These are phyloP conservation scores for Pithys albifrons DNA, from an alignment of 2,113 vertebrate species.

Conservation along the genomic window DNA sequence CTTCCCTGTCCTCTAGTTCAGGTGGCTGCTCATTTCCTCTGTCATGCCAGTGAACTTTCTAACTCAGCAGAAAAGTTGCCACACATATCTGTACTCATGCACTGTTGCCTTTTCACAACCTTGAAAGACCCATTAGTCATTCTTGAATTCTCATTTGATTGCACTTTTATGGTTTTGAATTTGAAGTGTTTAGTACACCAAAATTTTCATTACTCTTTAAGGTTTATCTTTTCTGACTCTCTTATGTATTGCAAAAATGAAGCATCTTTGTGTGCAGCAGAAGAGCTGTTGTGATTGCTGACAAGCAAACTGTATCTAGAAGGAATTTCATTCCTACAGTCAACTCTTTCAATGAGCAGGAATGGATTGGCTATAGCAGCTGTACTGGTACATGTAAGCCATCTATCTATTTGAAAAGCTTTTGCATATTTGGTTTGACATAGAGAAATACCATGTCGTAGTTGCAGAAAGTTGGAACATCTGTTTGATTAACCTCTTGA, in stretches of 20 bases:
- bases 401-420: neutral
- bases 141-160: neutral
- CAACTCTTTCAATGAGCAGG: neutral
- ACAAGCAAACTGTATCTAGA: neutral
- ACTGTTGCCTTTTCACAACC: neutral
- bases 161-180: neutral
- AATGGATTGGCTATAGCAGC: neutral
- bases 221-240: neutral
- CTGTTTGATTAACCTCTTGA: neutral
- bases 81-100: neutral
- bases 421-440: neutral
- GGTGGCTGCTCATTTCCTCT: neutral
- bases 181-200: neutral
- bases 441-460: neutral
- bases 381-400: neutral
- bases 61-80: neutral
- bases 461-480: neutral
- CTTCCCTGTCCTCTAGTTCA: neutral
- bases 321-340: neutral
- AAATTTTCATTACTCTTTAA: neutral
- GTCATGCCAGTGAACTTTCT: neutral
- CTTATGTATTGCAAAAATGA: neutral
- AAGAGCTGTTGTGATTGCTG: neutral
- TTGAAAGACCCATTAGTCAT: neutral
- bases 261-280: neutral